These are phyloP conservation scores for Hippolais icterina DNA, from an alignment of 2,113 vertebrate species.

Conservation along the genomic window DNA sequence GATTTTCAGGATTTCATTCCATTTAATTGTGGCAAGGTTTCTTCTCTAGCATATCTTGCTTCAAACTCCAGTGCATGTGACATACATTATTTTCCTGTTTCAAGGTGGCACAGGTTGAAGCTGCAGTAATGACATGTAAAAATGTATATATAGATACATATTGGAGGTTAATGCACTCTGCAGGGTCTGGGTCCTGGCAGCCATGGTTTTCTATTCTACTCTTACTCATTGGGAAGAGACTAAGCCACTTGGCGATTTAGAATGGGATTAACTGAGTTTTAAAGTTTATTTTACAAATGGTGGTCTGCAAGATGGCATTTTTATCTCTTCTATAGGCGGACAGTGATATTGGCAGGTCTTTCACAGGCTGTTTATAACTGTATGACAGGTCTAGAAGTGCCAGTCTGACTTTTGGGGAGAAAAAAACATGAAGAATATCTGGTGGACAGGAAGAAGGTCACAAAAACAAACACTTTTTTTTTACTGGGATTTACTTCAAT, in stretches of 20 bases:
- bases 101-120: neutral
- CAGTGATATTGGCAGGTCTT: neutral
- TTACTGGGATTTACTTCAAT: neutral
- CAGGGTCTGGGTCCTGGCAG: neutral
- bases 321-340: neutral
- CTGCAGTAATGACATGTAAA: neutral
- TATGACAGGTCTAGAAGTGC: neutral
- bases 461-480: neutral
- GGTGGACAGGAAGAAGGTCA: neutral
- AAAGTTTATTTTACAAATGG: neutral
- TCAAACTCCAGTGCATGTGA: neutral
- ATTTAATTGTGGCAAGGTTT: neutral
- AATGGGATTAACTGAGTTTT: neutral
- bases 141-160: too few relatives aligned
- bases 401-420: neutral
- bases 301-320: neutral
- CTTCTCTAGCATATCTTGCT: neutral
- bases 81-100: neutral
- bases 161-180: neutral
- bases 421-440: neutral
- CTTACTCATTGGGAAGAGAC: neutral
- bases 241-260: neutral
- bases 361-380: neutral
- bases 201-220: neutral
- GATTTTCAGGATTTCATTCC: neutral